Percentiles rank a stretch among this genome's conserved stretches.
phyloP scores from a whole-genome alignment of 2,797 vertebrate genomes.

The Streptopelia turtur region DNA sequence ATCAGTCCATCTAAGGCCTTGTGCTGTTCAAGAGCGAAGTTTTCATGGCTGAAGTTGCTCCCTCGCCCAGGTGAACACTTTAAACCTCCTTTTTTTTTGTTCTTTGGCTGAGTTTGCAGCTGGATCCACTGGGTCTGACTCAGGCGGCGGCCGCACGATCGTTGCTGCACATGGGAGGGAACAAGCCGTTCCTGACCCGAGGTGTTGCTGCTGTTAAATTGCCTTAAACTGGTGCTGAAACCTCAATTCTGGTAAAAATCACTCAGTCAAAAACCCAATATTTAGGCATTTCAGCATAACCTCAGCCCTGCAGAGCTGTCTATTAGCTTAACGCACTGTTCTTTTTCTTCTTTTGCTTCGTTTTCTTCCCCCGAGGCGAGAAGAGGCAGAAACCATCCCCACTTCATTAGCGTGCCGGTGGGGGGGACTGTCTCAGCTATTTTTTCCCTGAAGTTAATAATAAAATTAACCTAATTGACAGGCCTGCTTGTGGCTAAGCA shows the following conservation, averaged over 20 bases:
- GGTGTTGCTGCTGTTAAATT: conserved; percentile 19
- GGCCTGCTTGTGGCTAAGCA: background rate
- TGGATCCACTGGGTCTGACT: conserved; percentile 31
- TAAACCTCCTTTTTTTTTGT: background rate
- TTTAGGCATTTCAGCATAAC: conserved; percentile 59
- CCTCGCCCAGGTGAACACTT: conserved; percentile 19
- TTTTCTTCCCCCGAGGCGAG: background rate
- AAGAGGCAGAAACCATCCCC: conserved; percentile 39
- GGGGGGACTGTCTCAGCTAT: conserved; percentile 16
- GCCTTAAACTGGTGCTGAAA: background rate
- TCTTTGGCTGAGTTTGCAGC: background rate
- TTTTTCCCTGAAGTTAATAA: background rate
- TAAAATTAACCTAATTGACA: conserved; percentile 37
- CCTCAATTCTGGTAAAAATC: background rate
- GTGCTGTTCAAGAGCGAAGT: background rate
- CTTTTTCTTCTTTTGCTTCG: background rate
- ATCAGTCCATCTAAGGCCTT: background rate
- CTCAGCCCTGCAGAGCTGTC: conserved; percentile 18
- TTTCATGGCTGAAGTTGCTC: background rate
- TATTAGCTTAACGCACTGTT: conserved; percentile 23
- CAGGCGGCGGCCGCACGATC: background rate
- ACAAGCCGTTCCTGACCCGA: conserved; percentile 40
- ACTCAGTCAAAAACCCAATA: background rate
- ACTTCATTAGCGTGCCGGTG: conserved; percentile 45
- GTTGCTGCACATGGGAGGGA: background rate